phyloP scores from a whole-genome alignment of 2,113 vertebrate species.

The Heterocephalus glaber region DNA sequence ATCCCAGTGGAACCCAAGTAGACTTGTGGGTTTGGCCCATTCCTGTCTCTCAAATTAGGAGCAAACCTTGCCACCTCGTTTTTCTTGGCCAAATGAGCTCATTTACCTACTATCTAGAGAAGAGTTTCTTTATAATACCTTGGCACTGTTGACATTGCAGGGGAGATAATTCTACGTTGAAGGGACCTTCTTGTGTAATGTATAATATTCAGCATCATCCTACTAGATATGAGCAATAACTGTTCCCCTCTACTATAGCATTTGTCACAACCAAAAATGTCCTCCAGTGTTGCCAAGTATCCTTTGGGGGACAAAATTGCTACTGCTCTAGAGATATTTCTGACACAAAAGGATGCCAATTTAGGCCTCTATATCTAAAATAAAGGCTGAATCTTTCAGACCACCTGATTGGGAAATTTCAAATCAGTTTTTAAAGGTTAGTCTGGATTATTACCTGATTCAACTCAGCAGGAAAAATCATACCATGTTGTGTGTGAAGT shows the following conservation, averaged over 20 bases:
- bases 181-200: neutral
- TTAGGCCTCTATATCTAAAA: neutral
- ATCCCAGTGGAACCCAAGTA: neutral
- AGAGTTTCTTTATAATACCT: neutral
- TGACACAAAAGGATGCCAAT: constrained; percentile 41
- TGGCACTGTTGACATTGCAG: neutral
- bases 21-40: neutral
- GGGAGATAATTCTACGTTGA: neutral
- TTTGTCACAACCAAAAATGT: neutral
- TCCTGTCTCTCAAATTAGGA: constrained; percentile 4
- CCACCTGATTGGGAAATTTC: constrained; percentile 59
- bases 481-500: constrained; percentile 71
- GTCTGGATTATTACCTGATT: constrained; percentile 75
- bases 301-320: neutral
- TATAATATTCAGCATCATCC: neutral
- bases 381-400: constrained; percentile 42
- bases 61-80: neutral
- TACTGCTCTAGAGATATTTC: constrained; percentile 43
- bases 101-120: neutral
- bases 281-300: neutral
- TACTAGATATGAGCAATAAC: neutral
- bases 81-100: neutral
- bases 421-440: constrained; percentile 79
- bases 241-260: rapidly evolving
- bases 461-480: constrained; percentile 75